Percentiles rank a stretch among this genome's conserved stretches.
Conservation (phyloP, 64 coral and sea anemone species). For the Dendronephthya gigantea region DNA sequence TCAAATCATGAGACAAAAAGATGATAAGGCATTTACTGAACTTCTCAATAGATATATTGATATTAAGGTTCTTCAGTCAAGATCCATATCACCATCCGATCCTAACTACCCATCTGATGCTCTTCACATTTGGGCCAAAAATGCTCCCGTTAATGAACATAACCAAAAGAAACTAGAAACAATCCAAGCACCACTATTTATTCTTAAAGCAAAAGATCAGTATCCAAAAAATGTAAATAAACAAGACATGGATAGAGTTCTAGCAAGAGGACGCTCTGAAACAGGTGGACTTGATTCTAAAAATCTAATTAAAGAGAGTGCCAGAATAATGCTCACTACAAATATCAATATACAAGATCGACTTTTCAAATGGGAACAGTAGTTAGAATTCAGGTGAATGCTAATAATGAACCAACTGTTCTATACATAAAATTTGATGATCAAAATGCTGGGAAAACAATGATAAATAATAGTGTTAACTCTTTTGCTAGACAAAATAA, state of each 20-base stretch:
- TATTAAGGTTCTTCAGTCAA: conserved; percentile 23
- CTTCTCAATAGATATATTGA: conserved; percentile 36
- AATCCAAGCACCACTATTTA: conserved; percentile 2
- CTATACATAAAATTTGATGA: conserved; percentile 50
- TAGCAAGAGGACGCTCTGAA: conserved; percentile 36
- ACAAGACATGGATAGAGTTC: conserved; percentile 41
- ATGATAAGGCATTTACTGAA: conserved; percentile 20
- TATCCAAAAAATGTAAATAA: conserved; percentile 33
- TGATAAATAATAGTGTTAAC: neutral
- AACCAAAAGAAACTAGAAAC: conserved; percentile 21
- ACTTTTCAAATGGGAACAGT: conserved; percentile 48
- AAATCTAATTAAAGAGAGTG: conserved; percentile 27
- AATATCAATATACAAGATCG: conserved; percentile 37
- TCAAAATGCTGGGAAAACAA: conserved; percentile 3
- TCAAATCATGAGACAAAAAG: conserved; percentile 45
- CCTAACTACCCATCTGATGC: conserved; percentile 22
- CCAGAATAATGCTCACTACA: conserved; percentile 32
- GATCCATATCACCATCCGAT: neutral
- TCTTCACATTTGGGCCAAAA: conserved; percentile 46
- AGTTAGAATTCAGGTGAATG: neutral
- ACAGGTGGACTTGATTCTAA: conserved; percentile 46
- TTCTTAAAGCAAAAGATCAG: conserved; percentile 29
- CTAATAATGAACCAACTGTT: neutral
- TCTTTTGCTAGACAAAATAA: conserved; percentile 20
- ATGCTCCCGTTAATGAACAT: conserved; percentile 26